Evolutionary conservation across 2,113 vertebrate genomes (phyloP).

Genomic region (Melospiza georgiana): DNA sequence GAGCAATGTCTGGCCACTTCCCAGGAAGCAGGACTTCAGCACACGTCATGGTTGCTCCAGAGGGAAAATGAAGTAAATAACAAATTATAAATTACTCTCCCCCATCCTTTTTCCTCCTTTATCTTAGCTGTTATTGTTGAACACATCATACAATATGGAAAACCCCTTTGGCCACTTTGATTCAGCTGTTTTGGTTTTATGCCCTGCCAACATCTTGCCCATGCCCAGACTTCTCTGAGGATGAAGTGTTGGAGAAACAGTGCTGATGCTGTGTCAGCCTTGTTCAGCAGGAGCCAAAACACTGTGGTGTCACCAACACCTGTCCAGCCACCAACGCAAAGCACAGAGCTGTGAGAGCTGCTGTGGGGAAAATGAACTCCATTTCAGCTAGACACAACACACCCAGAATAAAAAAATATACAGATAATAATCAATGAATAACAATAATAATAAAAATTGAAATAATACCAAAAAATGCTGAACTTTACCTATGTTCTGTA

Average conservation of each 20-base stretch:
- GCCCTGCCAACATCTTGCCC: not conserved
- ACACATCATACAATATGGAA: accelerated
- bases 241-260: not conserved
- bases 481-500: not conserved
- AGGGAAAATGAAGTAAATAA: not conserved
- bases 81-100: not conserved
- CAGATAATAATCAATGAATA: not conserved
- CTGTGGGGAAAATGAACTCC: not conserved
- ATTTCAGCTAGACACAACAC: not conserved
- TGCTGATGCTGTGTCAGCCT: not conserved
- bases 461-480: not conserved
- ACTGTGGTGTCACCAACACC: not conserved
- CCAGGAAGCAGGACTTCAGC: not conserved
- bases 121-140: not conserved
- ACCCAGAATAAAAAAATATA: not conserved
- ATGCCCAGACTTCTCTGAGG: not conserved
- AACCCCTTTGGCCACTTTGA: not conserved
- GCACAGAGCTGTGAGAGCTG: not conserved
- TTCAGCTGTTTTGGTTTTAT: not conserved
- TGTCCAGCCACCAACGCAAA: not conserved
- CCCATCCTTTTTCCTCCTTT: not conserved
- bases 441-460: not conserved
- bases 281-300: not conserved
- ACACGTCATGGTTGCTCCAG: accelerated
- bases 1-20: not conserved